Conservation (phyloP, 2,797 vertebrate genomes). For the Alcedo quadribrachys region DNA sequence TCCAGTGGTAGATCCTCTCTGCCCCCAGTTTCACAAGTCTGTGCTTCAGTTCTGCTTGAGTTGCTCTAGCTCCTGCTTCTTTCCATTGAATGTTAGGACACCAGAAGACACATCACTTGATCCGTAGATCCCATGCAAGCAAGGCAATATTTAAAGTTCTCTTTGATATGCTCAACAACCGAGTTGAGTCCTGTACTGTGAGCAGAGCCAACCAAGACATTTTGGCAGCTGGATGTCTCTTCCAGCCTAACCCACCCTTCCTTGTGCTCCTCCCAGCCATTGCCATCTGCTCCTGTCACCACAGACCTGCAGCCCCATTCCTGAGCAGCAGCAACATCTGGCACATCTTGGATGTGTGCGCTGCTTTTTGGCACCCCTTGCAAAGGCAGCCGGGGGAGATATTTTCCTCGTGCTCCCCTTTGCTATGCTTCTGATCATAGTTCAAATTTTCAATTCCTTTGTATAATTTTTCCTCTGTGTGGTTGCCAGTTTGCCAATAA, state of each 20-base stretch:
- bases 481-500: not conserved
- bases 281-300: constrained; percentile 42
- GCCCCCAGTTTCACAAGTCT: not conserved
- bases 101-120: not conserved
- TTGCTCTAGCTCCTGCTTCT: not conserved
- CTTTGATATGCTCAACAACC: not conserved
- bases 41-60: not conserved
- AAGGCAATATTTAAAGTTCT: not conserved
- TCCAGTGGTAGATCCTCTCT: not conserved
- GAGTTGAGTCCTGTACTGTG: not conserved
- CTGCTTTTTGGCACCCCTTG: constrained; percentile 38
- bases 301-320: constrained; percentile 39
- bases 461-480: not conserved
- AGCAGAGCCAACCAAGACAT: constrained; percentile 28
- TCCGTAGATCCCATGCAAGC: not conserved
- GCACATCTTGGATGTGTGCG: not conserved
- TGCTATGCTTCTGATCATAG: not conserved
- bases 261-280: constrained; percentile 13
- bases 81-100: not conserved
- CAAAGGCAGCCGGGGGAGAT: not conserved
- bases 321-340: constrained; percentile 57
- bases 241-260: constrained; percentile 37
- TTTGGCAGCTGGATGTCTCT: constrained; percentile 27
- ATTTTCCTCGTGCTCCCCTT: not conserved
- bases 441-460: not conserved